phyloP scores from a whole-genome alignment of 2,888 invertebrate species.

The Scotopteryx bipunctaria region DNA sequence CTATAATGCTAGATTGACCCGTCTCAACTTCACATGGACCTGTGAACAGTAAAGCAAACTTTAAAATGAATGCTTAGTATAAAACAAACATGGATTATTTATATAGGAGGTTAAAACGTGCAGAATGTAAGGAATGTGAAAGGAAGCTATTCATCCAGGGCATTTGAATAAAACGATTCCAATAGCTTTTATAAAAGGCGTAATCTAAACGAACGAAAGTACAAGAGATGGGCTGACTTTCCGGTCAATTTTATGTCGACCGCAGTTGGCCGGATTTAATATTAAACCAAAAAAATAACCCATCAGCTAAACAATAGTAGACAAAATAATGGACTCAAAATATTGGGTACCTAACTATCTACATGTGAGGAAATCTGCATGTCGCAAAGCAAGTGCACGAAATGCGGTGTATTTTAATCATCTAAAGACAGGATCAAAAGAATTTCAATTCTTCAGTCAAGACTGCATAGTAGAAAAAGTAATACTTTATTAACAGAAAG shows the following conservation, averaged over 20 bases:
- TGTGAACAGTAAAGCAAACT: conserved; percentile 43
- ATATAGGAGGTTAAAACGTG: conserved; percentile 11
- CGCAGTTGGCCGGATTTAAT: neutral
- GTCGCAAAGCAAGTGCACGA: too few species aligned
- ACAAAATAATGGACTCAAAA: too few species aligned
- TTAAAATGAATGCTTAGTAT: neutral
- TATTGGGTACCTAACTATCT: too few species aligned
- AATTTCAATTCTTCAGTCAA: too few species aligned
- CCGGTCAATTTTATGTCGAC: neutral
- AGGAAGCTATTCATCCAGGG: conserved; percentile 32
- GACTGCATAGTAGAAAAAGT: too few species aligned
- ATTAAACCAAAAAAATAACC: too few species aligned
- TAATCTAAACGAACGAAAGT: conserved; percentile 30
- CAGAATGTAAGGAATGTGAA: conserved; percentile 20
- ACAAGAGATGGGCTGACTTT: conserved; percentile 5
- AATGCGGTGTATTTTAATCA: too few species aligned
- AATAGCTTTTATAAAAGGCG: conserved; percentile 27
- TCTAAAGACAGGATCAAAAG: too few species aligned
- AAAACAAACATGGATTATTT: neutral
- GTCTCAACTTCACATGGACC: conserved; percentile 92
- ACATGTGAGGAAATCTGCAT: too few species aligned
- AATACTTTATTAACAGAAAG: too few species aligned
- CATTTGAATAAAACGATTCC: conserved; percentile 38
- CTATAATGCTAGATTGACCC: conserved; percentile 93
- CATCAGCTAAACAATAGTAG: too few species aligned